Base-by-base conservation (phyloP, 1,140 invertebrate genomes). In the Coenobita brevimanus region DNA sequence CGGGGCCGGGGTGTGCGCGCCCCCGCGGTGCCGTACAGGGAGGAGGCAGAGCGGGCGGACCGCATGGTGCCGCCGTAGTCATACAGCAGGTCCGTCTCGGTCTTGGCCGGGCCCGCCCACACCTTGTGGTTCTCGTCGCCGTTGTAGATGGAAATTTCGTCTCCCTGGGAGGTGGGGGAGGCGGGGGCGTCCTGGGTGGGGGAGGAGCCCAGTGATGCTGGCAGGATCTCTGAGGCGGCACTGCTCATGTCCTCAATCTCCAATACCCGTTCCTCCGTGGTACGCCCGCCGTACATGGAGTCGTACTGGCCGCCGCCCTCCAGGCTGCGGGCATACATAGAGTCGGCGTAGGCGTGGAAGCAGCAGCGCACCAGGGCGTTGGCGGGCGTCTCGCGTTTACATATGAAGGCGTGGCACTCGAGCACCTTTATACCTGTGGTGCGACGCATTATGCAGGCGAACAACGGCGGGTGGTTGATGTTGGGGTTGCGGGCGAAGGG, bases 371-470 rank as follows among this genome's bases (percentile, higher is more conserved):
- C 97, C 91, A 98, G 94, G 83, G 97, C 97, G 92, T 98, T 98
- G 50, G 97, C 97, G 6, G 97, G 97, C 92, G 97, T 97, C 93
- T 98, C 97, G 67, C 97, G 95, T 91, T 98, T 98, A 93, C 98
- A 99, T 91, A 99, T 98, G 93, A 99, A 99, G 38, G 98, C 98
- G 93, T 99, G 98, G 94, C 99, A 99, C 93, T 99, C 99, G 15
- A 99, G 94, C 21, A 99, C 98, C 93, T 99, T 99, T 90, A 99
- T 98, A n/a, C 99, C 98, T 10, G 97, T 97, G 2, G 98, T 99
- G 60, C 98, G 94, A 43, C 98, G 94, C 62, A 99, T 93, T 71
- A 99, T 99, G 82, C 98, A 98, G 43, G 98, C 98, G 93, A 99
- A 99, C 62, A 99, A 94, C 10, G 99, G 98, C 57, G 99, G 99